A percentile compares a stretch with the other conserved stretches of the same genome.
Conservation (phyloP, 2,797 vertebrate genomes). For the Acestrorhynchus altus region DNA sequence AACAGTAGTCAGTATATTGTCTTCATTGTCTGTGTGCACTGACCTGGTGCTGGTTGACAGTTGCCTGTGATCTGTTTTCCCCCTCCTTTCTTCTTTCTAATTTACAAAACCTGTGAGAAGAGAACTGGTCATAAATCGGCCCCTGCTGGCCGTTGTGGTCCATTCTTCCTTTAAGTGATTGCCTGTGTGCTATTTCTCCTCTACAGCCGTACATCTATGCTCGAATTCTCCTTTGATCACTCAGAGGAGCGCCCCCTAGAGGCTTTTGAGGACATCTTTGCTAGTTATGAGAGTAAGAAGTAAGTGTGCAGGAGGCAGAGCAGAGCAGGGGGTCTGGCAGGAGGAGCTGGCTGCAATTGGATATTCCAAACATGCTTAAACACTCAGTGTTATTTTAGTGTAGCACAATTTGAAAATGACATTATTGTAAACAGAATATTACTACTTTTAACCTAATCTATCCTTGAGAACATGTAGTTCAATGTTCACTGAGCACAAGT, state of each 20-base stretch:
- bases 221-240: conserved; percentile 99
- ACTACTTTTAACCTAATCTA: too few species aligned
- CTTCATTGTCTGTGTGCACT: conserved; percentile 27
- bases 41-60: conserved; percentile 9
- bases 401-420: not conserved
- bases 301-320: conserved; percentile 83
- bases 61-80: conserved; percentile 28
- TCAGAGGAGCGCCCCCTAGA: conserved; percentile 96
- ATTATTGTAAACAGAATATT: not conserved
- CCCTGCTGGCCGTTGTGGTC: conserved; percentile 17
- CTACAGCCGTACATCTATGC: conserved; percentile 92
- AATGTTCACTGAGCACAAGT: not conserved
- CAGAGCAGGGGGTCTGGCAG: conserved; percentile 71
- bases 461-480: not conserved
- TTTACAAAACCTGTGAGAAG: not conserved
- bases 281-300: conserved; percentile 98
- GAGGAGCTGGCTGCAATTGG: conserved; percentile 56
- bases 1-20: not conserved
- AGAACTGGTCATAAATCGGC: conserved; percentile 33
- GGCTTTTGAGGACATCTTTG: conserved; percentile 98
- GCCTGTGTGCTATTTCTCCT: conserved; percentile 78
- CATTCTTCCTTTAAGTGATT: conserved; percentile 70
- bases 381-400: not conserved
- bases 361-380: too few species aligned
- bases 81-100: not conserved